Evolutionary conservation across 2,888 invertebrate genomes (phyloP).

Genomic region (Sinodicranocentrus sp.): DNA sequence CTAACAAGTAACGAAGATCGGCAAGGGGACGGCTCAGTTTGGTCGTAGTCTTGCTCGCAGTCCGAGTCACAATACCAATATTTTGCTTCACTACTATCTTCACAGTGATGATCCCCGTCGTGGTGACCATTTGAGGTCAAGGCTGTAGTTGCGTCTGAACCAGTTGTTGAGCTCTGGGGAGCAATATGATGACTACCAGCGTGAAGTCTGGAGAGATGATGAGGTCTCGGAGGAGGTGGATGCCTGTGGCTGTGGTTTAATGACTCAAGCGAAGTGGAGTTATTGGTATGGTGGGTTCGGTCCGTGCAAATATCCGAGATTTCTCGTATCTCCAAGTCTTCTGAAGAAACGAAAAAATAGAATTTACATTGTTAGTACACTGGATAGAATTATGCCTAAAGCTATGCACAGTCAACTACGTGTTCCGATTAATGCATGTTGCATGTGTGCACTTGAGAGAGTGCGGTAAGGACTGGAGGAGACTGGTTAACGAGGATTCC

Average conservation of each 20-base stretch:
- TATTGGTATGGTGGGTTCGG: constrained; percentile 67
- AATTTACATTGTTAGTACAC: too few species aligned
- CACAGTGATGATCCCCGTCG: constrained; percentile 64
- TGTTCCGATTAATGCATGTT: background rate
- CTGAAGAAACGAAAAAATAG: too few species aligned
- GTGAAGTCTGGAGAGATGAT: constrained; percentile 64
- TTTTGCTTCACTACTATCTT: constrained; percentile 72
- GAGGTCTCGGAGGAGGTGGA: constrained; percentile 63
- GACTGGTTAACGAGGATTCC: constrained; percentile 1
- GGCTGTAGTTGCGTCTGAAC: constrained; percentile 34
- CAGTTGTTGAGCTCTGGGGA: constrained; percentile 17
- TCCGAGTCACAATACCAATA: constrained; percentile 77
- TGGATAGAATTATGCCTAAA: constrained; percentile 17
- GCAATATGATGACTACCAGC: constrained; percentile 56
- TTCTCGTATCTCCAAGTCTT: constrained; percentile 75
- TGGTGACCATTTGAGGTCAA: constrained; percentile 62
- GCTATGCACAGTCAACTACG: too few species aligned
- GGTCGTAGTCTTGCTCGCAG: constrained; percentile 73
- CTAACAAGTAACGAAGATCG: constrained; percentile 70
- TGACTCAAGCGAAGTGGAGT: constrained; percentile 75
- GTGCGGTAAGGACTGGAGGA: too few species aligned
- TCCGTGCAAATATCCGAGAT: constrained; percentile 74
- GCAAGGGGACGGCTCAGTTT: constrained; percentile 66
- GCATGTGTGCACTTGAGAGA: constrained; percentile 1
- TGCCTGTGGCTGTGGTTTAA: constrained; percentile 73